Conservation (phyloP, 1,140 invertebrate genomes). For the Drosophila bocqueti region DNA sequence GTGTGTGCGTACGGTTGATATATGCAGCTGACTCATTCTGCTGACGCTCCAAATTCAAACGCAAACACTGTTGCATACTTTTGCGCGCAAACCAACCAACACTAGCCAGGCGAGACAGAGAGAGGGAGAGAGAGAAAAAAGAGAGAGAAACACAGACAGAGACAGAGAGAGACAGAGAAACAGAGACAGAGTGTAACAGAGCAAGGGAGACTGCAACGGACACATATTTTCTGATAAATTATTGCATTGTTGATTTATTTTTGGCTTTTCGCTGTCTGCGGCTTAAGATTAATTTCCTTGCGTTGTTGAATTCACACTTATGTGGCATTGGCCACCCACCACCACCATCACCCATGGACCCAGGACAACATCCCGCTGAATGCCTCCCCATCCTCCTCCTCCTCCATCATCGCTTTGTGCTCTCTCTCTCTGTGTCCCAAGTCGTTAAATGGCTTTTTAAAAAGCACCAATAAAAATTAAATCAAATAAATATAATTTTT, state of each 20-base stretch:
- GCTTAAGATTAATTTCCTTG: conserved; percentile 84
- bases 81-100: conserved; percentile 28
- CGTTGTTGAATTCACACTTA: conserved; percentile 81
- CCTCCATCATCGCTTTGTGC: conserved; percentile 3
- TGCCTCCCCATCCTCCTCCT: background rate
- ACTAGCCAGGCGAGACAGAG: conserved; percentile 4
- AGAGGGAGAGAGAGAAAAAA: background rate
- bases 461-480: conserved; percentile 82
- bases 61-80: conserved; percentile 83
- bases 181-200: conserved; percentile 1
- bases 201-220: conserved; percentile 65
- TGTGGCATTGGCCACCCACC: conserved; percentile 31
- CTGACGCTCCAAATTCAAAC: conserved; percentile 83
- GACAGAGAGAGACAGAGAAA: background rate
- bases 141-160: background rate
- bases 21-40: conserved; percentile 82
- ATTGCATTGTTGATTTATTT: conserved; percentile 84
- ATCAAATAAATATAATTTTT: conserved; percentile 84
- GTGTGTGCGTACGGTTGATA: conserved; percentile 57
- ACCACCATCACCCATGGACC: conserved; percentile 13
- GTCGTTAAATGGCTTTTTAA: conserved; percentile 79
- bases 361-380: conserved; percentile 5
- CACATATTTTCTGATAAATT: conserved; percentile 84
- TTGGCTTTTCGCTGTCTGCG: conserved; percentile 83
- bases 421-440: conserved; percentile 9